These are phyloP conservation scores for Listronotus bonariensis DNA, from an alignment of 1,140 invertebrate species.

Conservation along the genomic window DNA sequence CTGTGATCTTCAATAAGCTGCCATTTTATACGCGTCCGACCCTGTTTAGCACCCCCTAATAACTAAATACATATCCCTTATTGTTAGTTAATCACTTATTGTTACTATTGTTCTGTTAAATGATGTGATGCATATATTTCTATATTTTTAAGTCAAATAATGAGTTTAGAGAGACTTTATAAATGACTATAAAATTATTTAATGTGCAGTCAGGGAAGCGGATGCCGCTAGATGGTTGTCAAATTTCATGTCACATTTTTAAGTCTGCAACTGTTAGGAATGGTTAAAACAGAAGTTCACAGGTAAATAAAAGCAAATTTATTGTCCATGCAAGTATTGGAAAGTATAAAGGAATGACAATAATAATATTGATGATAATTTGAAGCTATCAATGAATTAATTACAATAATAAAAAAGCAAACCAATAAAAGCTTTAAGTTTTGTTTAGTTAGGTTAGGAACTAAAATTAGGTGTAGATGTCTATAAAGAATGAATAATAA, in stretches of 20 bases:
- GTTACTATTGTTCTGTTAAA: constrained; percentile 55
- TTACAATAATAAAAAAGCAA: too few relatives aligned
- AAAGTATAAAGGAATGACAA: too few relatives aligned
- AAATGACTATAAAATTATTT: constrained; percentile 47
- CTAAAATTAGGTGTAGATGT: too few relatives aligned
- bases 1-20: constrained; percentile 54
- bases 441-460: too few relatives aligned
- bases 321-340: too few relatives aligned
- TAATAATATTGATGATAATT: too few relatives aligned
- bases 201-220: constrained; percentile 34
- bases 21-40: constrained; percentile 39
- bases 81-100: constrained; percentile 56
- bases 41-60: constrained; percentile 46
- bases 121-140: constrained; percentile 55
- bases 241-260: constrained; percentile 16
- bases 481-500: too few relatives aligned
- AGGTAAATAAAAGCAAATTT: too few relatives aligned
- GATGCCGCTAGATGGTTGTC: constrained; percentile 26
- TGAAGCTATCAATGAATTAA: too few relatives aligned
- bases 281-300: too few relatives aligned
- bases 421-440: too few relatives aligned
- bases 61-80: constrained; percentile 56
- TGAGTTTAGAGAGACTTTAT: constrained; percentile 52
- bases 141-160: constrained; percentile 42
- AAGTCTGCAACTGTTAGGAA: neutral